Base-by-base conservation (phyloP, 2,113 vertebrate species). In the Callocephalon fimbriatum region DNA sequence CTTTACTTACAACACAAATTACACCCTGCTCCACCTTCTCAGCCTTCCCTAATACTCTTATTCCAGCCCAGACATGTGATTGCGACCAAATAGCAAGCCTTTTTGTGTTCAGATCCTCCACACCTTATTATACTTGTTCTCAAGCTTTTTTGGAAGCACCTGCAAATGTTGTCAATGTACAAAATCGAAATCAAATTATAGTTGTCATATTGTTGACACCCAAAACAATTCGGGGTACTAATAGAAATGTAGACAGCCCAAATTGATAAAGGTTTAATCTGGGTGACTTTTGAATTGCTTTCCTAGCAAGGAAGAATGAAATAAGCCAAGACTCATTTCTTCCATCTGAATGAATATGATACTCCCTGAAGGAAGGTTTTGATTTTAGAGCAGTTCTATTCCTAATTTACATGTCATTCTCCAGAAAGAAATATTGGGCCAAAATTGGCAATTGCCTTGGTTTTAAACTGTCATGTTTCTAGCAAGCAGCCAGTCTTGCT, bases 211-310 rank as follows among this genome's bases (percentile, higher is more conserved):
- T 5, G 1, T 90, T 81, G 65, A 72, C 16, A 75, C 58, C 42
- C 73, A 54, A 62, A 84, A 85, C 66, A 89, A 54, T 79, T 85
- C 0, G 0, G 50, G 35, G 21, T 82, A 56, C 35, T 88, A 67
- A 93, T 25, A 91, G 53, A 95, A 95, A 90, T 38, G 25, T 44
- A 77, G 90, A 63, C 56, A 86, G 76, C 42, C 85, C 40, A 85
- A 90, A 90, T 3, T 71, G 73, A 79, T 89, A 56, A 81, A 91
- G n/a, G 32, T 54, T 95, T 91, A 27, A 79, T 88, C 68, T 42
- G 27, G 5, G 44, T 75, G 70, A 29, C 62, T 86, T 94, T 84
- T 81, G 1, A 91, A 92, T 79, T 75, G 21, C 37, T 63, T 75
- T 95, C 22, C 54, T 84, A 79, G 63, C 45, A 94, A 93, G 79